Evolutionary conservation across 37 sponge, comb jelly and placozoan genomes (phyloP), one percentile per base, ranked within the genome.

Genomic region (Cliona cf. orientalis): DNA sequence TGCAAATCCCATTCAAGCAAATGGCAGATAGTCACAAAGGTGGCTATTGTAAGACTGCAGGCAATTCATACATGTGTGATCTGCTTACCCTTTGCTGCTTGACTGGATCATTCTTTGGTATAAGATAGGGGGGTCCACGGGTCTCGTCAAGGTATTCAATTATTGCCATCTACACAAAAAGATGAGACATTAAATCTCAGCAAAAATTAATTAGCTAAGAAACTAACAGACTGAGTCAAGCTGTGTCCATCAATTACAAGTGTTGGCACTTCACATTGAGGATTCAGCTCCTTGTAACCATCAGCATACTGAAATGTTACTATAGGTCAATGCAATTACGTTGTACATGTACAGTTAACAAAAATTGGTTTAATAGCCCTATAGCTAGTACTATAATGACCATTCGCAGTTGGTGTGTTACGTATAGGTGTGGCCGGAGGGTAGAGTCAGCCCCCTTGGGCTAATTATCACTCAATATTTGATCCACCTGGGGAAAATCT

Each of bases 111-210:
- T 86, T 82, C 36, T 71, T 76, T 35, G 95, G 95, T 2, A 97
- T 75, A 23, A 94, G 85, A 42, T 75, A 78, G 2, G 92, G 89
- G 9, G 82, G 80, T 35, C 88, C 90, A 69, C 91, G 76, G 17
- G 95, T 98, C 71, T 98, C 99, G 62, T 98, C 96, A 21, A 98
- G 87, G 58, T 98, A 98, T 79, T 95, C 99, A 0, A 98, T 91
- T 32, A 98, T 98, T 9, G 96, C 80, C 56, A 97, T 61, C 63
- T 14, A 66, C 37, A 66, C n/a, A 26, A 62, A 62, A 38, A 22
- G 34, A 31, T 32, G 34, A 67, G 6, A 60, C 39, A 29, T 40
- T 39, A 68, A 23, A 4, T 29, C 60, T 29, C 60, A 25, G 4
- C 60, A 4, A 3, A 9, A 59, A 3, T 42, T 4, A 17, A 67